A percentile compares a stretch with the other conserved stretches of the same genome.
Evolutionary conservation across 2,797 vertebrate species (phyloP).

Genomic region (Pogonophryne albipinna): DNA sequence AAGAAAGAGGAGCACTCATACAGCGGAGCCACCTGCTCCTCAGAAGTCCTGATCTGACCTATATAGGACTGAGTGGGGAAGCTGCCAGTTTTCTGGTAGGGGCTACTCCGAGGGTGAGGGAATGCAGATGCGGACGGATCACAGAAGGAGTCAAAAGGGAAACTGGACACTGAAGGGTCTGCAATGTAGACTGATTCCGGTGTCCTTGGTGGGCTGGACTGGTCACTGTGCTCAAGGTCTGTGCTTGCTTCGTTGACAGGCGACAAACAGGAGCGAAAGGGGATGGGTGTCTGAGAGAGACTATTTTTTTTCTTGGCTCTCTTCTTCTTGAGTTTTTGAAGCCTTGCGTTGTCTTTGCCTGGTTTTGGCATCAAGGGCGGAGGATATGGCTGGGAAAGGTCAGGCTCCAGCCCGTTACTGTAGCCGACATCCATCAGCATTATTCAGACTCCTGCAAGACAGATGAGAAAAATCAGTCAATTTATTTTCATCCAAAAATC

Average conservation of each 20-base stretch:
- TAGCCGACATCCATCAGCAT: constrained; percentile 89
- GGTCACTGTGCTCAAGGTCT: constrained; percentile 87
- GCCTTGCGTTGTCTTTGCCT: constrained; percentile 89
- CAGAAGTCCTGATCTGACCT: constrained; percentile 50
- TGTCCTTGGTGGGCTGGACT: constrained; percentile 78
- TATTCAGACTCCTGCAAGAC: constrained; percentile 73
- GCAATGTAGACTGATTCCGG: constrained; percentile 72
- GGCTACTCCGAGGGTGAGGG: constrained; percentile 68
- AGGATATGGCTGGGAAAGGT: constrained; percentile 79
- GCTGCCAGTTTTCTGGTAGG: constrained; percentile 72
- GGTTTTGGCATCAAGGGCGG: constrained; percentile 94
- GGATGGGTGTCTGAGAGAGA: constrained; percentile 81
- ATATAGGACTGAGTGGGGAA: constrained; percentile 69
- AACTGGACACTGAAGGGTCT: constrained; percentile 61
- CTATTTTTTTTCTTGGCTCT: constrained; percentile 85
- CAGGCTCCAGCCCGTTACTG: constrained; percentile 76
- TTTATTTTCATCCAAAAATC: background rate
- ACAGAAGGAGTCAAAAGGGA: constrained; percentile 65
- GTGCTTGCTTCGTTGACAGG: constrained; percentile 94
- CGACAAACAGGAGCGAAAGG: constrained; percentile 91
- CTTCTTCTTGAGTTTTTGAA: constrained; percentile 93
- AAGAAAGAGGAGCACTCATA: constrained; percentile 80
- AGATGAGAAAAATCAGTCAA: constrained; percentile 38
- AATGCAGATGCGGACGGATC: constrained; percentile 78
- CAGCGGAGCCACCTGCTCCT: constrained; percentile 79